Evolutionary conservation across 2,888 invertebrate genomes (phyloP), one percentile per base, ranked within the genome.

Genomic region (Coenonympha arcania): DNA sequence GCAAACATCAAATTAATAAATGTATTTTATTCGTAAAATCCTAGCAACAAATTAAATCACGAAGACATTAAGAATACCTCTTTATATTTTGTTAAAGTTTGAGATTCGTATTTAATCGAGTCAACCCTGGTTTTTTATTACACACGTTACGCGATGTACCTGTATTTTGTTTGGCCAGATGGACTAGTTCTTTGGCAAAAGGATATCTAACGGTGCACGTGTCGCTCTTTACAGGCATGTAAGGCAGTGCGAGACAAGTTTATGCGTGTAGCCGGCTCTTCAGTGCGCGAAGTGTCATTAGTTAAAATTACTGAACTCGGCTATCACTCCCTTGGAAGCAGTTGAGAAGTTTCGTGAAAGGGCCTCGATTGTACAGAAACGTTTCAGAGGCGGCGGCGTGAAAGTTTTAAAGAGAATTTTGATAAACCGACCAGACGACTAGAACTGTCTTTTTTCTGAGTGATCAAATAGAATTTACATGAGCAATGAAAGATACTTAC

Each of bases 251-350:
- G 40, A 34, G 47, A 48, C 39, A 51, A 42, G 40, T 50, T 50
- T 56, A 63, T 55, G 56, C 63, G 36, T 50, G 49, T 44, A 57
- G 59, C 45, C 39, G 39, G 30, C 58, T 64, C 40, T 47, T 46
- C 58, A 60, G 64, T 60, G 57, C 61, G 68, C 69, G 60, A 72
- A 75, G 71, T 69, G 76, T 76, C 80, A 81, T 84, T 83, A 81
- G 78, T 79, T 79, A 77, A 79, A 82, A 83, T 83, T 79, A 84
- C 79, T 68, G 64, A 75, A 77, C 76, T 76, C 57, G 58, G 67
- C 66, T 71, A 82, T 83, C 73, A 78, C 74, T 81, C 83, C 82
- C 83, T 60, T 62, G 81, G 73, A 71, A 64, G 76, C 72, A 76
- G 79, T 83, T 79, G 76, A 71, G 73, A 68, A 82, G 70, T 82